Conservation (phyloP, 2,888 invertebrate genomes). For the Nesidiocoris tenuis region DNA sequence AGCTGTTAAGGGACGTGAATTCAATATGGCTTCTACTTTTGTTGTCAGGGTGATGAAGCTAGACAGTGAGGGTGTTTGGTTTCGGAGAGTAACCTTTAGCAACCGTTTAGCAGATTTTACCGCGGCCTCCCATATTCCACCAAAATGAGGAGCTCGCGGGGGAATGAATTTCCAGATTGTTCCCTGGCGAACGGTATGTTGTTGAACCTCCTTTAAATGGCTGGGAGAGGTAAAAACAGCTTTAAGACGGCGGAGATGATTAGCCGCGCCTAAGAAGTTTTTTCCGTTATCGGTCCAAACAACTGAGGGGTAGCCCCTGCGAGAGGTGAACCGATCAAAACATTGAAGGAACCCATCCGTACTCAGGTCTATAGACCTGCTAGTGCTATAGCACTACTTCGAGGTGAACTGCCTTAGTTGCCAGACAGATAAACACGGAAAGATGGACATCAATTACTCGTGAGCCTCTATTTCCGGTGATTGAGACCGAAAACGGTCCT, state of each 20-base stretch:
- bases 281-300: too few relatives aligned
- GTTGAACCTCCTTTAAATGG: neutral
- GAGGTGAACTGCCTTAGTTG: conserved; percentile 4
- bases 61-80: too few relatives aligned
- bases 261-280: neutral
- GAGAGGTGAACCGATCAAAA: too few relatives aligned
- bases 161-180: too few relatives aligned
- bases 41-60: too few relatives aligned
- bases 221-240: neutral
- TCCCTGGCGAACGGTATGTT: too few relatives aligned
- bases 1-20: too few relatives aligned
- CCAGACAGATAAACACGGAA: neutral
- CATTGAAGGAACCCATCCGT: too few relatives aligned
- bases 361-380: too few relatives aligned
- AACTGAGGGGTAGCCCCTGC: neutral
- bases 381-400: neutral
- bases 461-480: neutral
- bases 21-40: too few relatives aligned
- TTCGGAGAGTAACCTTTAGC: too few relatives aligned
- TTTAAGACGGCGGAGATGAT: neutral
- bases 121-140: neutral
- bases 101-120: neutral
- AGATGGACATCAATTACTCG: neutral
- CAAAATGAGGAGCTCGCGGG: conserved; percentile 8
- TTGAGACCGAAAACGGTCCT: conserved; percentile 12